Conservation (phyloP, 2,797 vertebrate genomes). For the Manis crassicaudata region DNA sequence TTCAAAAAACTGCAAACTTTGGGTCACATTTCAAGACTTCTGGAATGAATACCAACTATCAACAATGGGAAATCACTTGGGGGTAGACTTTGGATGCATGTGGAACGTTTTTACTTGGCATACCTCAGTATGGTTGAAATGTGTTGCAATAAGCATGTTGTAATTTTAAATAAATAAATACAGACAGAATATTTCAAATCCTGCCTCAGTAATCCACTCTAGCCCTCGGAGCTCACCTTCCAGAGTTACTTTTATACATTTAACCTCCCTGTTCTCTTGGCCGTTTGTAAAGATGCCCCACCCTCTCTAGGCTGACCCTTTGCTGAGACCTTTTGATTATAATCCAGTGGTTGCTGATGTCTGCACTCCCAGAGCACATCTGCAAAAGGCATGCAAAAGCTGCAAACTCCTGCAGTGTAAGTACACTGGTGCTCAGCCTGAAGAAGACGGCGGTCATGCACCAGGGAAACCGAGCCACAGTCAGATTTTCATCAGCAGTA, state of each 20-base stretch:
- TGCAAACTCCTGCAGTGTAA: neutral
- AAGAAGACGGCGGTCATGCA: constrained; percentile 10
- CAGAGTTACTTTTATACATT: constrained; percentile 5
- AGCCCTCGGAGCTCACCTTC: neutral
- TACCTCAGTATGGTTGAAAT: neutral
- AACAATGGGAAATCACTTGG: neutral
- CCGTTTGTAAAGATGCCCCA: neutral
- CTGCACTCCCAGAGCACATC: constrained; percentile 7
- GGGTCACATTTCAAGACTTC: neutral
- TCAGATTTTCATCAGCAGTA: neutral
- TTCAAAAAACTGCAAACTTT: neutral
- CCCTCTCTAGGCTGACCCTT: constrained; percentile 5
- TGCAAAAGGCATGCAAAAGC: neutral
- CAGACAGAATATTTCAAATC: constrained; percentile 29
- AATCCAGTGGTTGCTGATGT: constrained; percentile 27
- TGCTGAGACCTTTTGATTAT: constrained; percentile 51
- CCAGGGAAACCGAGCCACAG: neutral
- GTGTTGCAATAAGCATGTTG: neutral
- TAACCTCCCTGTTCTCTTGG: neutral
- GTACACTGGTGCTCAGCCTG: constrained; percentile 9
- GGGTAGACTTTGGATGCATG: neutral
- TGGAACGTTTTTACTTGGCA: neutral
- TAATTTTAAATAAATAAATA: constrained; percentile 43
- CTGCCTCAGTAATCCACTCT: constrained; percentile 10
- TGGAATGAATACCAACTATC: neutral